These are phyloP conservation scores for Nannoperca obscura DNA, from an alignment of 2,797 vertebrate species.

Conservation along the genomic window DNA sequence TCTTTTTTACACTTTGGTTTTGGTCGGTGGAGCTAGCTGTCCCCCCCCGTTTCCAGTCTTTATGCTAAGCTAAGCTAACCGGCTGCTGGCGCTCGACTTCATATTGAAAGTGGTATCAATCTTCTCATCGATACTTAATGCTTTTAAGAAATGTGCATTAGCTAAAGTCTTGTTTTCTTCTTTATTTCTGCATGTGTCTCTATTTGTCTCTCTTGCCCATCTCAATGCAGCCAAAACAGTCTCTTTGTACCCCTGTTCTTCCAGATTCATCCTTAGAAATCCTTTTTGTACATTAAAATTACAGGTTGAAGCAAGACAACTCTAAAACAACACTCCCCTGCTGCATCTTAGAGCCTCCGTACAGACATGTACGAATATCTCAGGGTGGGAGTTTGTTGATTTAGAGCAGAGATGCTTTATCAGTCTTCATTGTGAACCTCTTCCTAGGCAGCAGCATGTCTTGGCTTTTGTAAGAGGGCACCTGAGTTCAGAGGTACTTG, in stretches of 20 bases:
- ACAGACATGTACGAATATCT: not conserved
- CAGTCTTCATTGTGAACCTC: not conserved
- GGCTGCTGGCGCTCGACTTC: too few species aligned
- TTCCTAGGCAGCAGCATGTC: not conserved
- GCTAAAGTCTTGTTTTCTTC: too few species aligned
- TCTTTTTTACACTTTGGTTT: too few species aligned
- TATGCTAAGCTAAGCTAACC: too few species aligned
- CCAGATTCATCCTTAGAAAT: not conserved
- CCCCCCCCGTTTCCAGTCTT: too few species aligned
- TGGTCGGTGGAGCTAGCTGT: too few species aligned
- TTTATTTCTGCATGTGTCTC: too few species aligned
- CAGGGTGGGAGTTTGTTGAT: not conserved
- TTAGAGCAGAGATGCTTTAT: not conserved
- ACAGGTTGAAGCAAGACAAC: not conserved
- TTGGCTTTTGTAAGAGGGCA: not conserved
- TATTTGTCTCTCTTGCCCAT: too few species aligned
- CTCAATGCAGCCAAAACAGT: not conserved
- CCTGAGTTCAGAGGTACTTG: conserved; percentile 13
- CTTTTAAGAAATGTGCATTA: too few species aligned
- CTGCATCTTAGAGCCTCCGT: not conserved
- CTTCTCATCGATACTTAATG: too few species aligned
- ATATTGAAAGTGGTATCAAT: too few species aligned
- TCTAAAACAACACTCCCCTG: not conserved
- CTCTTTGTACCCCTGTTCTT: not conserved
- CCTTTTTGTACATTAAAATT: not conserved